Evolutionary conservation across 2,113 vertebrate genomes (phyloP).

Genomic region (Himantopus leucocephalus): DNA sequence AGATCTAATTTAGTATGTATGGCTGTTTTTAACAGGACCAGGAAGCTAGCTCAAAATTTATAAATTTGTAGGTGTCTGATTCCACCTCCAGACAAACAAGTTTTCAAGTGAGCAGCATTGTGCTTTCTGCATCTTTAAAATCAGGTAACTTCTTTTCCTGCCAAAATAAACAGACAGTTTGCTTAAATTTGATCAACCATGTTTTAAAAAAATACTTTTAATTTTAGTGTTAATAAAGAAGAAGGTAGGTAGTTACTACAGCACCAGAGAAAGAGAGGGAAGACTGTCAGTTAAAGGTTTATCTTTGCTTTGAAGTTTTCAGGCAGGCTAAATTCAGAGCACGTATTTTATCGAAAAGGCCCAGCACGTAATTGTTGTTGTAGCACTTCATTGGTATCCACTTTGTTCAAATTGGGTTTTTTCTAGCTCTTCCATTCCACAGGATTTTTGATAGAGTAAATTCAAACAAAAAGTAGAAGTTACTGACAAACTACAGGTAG

Average conservation of each 20-base stretch:
- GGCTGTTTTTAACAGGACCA: neutral
- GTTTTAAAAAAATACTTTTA: neutral
- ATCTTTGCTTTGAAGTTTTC: neutral
- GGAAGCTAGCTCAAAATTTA: neutral
- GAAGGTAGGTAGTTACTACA: neutral
- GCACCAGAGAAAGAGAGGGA: neutral
- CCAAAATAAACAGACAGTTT: neutral
- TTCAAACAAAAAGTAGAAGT: neutral
- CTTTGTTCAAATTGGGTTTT: neutral
- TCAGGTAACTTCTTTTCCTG: neutral
- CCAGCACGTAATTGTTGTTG: neutral
- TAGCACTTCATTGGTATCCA: neutral
- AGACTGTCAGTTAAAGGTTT: neutral
- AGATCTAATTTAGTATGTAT: neutral
- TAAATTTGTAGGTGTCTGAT: neutral
- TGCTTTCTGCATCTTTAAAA: neutral
- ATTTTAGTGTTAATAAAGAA: neutral
- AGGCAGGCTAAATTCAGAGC: neutral
- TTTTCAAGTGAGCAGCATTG: neutral
- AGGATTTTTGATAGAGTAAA: neutral
- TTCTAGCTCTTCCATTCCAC: neutral
- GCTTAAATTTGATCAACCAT: neutral
- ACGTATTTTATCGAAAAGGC: neutral
- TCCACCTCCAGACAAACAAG: neutral
- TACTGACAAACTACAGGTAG: neutral